Percentiles rank a stretch among this genome's conserved stretches.
phyloP scores from a whole-genome alignment of 2,113 vertebrate genomes.

The Laterallus jamaicensis region DNA sequence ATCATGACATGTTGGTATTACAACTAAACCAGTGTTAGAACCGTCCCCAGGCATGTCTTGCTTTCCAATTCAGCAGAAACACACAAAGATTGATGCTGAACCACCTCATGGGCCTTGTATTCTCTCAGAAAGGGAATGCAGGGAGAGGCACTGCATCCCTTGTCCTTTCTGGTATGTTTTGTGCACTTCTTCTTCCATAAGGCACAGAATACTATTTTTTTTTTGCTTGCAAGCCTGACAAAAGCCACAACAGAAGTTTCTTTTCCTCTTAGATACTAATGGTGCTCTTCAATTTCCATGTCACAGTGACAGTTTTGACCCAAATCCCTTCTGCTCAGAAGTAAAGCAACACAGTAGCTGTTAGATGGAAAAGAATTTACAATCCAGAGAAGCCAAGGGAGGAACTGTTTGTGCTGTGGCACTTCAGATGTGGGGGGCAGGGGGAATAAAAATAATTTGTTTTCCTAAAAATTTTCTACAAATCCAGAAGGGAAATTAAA shows the following conservation, averaged over 20 bases:
- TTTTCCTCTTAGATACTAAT: background rate
- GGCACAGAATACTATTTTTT: background rate
- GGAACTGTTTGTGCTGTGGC: background rate
- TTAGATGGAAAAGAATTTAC: background rate
- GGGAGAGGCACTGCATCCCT: background rate
- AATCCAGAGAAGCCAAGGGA: background rate
- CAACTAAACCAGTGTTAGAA: background rate
- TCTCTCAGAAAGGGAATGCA: background rate
- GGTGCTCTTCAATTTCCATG: background rate
- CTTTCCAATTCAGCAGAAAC: background rate
- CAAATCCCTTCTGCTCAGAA: background rate
- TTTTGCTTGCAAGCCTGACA: background rate
- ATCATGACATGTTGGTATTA: background rate
- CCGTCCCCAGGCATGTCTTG: background rate
- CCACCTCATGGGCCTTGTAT: background rate
- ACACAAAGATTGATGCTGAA: background rate
- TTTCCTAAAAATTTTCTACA: background rate
- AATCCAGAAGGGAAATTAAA: background rate
- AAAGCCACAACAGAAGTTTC: background rate
- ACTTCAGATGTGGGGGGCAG: background rate
- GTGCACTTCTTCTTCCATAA: background rate
- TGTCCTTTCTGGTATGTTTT: background rate
- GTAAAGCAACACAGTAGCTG: background rate
- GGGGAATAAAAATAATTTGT: too few relatives aligned
- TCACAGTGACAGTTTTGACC: background rate